These are phyloP conservation scores for Petaurus breviceps DNA, from an alignment of 2,113 vertebrate genomes.

Conservation along the genomic window DNA sequence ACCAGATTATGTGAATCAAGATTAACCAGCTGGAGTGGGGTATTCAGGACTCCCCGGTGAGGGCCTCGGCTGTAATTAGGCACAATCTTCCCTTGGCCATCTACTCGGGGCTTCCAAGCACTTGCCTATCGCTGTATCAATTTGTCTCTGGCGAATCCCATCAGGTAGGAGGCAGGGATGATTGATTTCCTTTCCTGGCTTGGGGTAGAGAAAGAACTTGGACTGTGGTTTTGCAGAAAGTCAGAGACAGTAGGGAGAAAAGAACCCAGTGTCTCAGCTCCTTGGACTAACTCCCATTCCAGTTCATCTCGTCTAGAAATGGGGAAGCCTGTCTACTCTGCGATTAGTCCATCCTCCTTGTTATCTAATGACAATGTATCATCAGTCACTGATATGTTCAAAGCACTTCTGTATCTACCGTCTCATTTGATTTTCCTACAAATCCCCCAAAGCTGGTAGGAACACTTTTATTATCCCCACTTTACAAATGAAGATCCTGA, in stretches of 20 bases:
- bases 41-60: neutral
- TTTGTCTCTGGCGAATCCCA: neutral
- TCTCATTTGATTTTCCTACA: neutral
- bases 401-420: neutral
- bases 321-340: neutral
- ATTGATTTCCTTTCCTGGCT: neutral
- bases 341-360: neutral
- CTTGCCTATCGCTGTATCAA: neutral
- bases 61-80: neutral
- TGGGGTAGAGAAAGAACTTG: neutral
- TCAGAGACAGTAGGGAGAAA: neutral
- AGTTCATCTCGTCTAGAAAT: neutral
- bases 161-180: neutral
- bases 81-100: neutral
- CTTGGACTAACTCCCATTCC: neutral
- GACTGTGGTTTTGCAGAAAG: fast-evolving
- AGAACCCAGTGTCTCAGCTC: neutral
- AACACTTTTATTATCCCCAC: neutral
- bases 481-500: neutral
- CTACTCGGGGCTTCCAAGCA: neutral
- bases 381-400: neutral
- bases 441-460: neutral
- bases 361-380: neutral
- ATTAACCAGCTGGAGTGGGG: conserved; percentile 1
- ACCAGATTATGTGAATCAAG: neutral